These are phyloP conservation scores for Tupaia chinensis DNA, from an alignment of 2,113 vertebrate species.

Conservation along the genomic window DNA sequence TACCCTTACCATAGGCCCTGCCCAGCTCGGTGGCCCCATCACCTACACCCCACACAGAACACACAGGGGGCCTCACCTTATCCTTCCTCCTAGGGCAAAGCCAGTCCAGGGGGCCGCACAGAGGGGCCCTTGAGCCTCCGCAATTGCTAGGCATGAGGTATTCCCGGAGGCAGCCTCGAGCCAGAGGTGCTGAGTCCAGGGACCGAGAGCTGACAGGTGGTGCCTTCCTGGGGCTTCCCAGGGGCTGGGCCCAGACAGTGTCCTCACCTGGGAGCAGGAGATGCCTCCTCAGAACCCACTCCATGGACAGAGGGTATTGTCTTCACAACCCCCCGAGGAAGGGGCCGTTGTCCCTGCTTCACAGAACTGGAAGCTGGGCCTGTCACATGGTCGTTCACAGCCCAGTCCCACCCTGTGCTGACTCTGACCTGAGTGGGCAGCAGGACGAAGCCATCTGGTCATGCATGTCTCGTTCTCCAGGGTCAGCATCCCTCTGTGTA, in stretches of 20 bases:
- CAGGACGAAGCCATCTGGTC: accelerated
- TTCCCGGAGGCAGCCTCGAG: too few relatives aligned
- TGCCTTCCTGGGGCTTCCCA: background rate
- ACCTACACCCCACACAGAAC: background rate
- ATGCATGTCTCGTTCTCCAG: accelerated
- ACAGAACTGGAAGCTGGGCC: accelerated
- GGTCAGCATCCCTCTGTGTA: background rate
- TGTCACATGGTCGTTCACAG: accelerated
- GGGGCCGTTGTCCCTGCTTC: too few relatives aligned
- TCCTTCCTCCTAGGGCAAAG: background rate
- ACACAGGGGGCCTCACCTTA: too few relatives aligned
- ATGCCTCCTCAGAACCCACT: background rate
- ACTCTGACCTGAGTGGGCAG: background rate
- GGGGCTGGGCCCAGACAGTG: background rate
- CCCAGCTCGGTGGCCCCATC: background rate
- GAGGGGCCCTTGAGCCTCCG: background rate
- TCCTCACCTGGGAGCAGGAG: background rate
- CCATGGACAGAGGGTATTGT: background rate
- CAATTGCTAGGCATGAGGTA: accelerated
- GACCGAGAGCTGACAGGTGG: background rate
- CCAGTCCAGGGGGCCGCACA: background rate
- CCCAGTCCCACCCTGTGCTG: accelerated
- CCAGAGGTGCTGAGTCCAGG: background rate
- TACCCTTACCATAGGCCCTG: background rate
- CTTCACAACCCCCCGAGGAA: background rate